Base-by-base conservation (phyloP, 2,888 invertebrate genomes). In the Brachynemurus nebulosus region DNA sequence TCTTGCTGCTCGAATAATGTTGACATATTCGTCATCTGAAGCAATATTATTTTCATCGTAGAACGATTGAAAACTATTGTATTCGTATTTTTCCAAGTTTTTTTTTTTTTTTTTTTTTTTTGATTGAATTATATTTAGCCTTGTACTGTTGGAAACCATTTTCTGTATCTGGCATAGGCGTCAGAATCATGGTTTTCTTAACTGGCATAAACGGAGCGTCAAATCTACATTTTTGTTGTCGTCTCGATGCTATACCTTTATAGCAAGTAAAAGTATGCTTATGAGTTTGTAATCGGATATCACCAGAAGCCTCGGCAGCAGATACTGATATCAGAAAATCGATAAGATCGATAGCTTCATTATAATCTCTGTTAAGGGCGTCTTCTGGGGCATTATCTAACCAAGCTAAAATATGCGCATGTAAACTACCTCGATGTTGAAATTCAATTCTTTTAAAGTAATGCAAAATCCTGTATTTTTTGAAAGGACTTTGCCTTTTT, bases 371-470 rank as follows among this genome's bases (percentile, higher is more conserved):
- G 9, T 18, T 19, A 37, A 51, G 38, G 14, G 47, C 17, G 47
- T 53, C 50, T 39, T 48, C 8, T 17, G 58, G 58, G 38, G 44
- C 53, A 52, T 62, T 57, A 3, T 60, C 52, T 14, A 63, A 51
- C 63, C 63, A 64, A 4, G 55, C 38, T 12, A 60, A 39, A 45
- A 58, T 55, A 50, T 60, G 56, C 19, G 58, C 57, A 53, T 55
- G 60, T 12, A 59, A 58, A 36, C 59, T 60, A 23, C 57, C 61
- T 25, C 56, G 50, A 48, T 60, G 57, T 45, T 61, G 59, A 47
- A 60, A 62, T 53, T 61, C 59, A 25, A 61, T 58, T 20, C 57
- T 43, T 44, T 50, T 52, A 47, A 62, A 62, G 44, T 55, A 62
- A 51, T 58, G 34, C 16, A 42, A 5, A 5, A 61, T 52, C 41